Base-by-base conservation (phyloP, 2,113 vertebrate genomes). In the Bujurquina vittata region DNA sequence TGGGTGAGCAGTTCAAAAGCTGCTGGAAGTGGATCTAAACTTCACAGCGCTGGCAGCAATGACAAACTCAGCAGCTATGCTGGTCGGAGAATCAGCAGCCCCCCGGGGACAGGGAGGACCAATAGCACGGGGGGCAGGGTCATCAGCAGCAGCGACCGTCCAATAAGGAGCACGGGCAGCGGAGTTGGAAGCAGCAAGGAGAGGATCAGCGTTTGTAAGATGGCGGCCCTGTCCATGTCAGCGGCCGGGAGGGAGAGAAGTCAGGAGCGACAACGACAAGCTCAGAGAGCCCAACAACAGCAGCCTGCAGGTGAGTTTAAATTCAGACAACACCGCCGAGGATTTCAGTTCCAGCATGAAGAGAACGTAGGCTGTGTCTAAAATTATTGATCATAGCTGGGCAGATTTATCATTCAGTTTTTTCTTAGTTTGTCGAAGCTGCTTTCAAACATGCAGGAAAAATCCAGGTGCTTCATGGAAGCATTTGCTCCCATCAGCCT, bases 121-220 rank as follows among this genome's bases (percentile, higher is more conserved):
- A 84, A 60, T 1, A 77, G 65, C 57, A 33, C 40, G 0, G 80
- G 84, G 20, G 84, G 88, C 4, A 76, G 83, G 63, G 84, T 88
- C 62, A 88, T 92, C 57, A 80, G 46, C 82, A 90, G 91, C 88
- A 88, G 83, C 2, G 62, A 87, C 5, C 5, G 85, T 60, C 84
- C 86, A 84, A 79, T 80, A 80, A 75, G 80, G 20, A 88, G 77
- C 72, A 77, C 61, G 0, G 87, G 89, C 33, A 89, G 92, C 9
- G 72, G 87, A n/a, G 11, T 46, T 0, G 65, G 84, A 18, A 31
- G 55, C 82, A 78, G n/a, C 49, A 89, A 75, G 78, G 87, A 91
- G n/a, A 80, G 89, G 23, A 89, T 93, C 77, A 93, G 90, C 1
- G 87, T 93, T 12, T 93, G 92, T 26, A 93, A 93, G 81, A 92